Conservation (phyloP, 2,888 invertebrate genomes). For the Dicranocentrus wangi region DNA sequence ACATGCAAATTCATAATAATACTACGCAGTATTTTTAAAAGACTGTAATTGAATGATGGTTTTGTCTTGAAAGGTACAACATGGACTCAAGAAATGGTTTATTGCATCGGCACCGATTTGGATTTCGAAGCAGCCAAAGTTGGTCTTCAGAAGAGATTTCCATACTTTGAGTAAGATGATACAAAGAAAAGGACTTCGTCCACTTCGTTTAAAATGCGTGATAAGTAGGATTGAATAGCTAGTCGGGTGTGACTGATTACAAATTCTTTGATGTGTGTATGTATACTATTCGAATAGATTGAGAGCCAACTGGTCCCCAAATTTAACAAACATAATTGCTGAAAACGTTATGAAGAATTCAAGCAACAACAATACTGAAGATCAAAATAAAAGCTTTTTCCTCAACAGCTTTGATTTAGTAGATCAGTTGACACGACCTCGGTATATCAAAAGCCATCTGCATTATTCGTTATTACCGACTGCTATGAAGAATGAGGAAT, state of each 20-base stretch:
- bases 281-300: too few relatives aligned
- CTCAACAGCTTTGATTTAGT: conserved; percentile 61
- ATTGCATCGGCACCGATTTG: conserved; percentile 80
- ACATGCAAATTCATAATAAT: conserved; percentile 20
- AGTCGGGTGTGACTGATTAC: background rate
- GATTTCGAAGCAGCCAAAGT: conserved; percentile 79
- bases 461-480: conserved; percentile 44
- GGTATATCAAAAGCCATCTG: conserved; percentile 47
- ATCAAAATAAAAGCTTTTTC: too few relatives aligned
- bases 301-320: conserved; percentile 68
- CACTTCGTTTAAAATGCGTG: too few relatives aligned
- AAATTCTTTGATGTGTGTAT: too few relatives aligned
- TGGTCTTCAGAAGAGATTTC: conserved; percentile 79
- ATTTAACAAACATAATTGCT: too few relatives aligned
- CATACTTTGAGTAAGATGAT: conserved; percentile 86
- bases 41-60: background rate
- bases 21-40: background rate
- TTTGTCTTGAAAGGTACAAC: conserved; percentile 80
- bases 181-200: too few relatives aligned
- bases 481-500: conserved; percentile 1
- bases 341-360: too few relatives aligned
- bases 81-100: conserved; percentile 86
- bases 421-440: conserved; percentile 54
- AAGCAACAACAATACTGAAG: too few relatives aligned
- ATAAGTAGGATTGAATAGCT: background rate